phyloP scores from a whole-genome alignment of 2,888 invertebrate species.

The Charanyca ferruginea region DNA sequence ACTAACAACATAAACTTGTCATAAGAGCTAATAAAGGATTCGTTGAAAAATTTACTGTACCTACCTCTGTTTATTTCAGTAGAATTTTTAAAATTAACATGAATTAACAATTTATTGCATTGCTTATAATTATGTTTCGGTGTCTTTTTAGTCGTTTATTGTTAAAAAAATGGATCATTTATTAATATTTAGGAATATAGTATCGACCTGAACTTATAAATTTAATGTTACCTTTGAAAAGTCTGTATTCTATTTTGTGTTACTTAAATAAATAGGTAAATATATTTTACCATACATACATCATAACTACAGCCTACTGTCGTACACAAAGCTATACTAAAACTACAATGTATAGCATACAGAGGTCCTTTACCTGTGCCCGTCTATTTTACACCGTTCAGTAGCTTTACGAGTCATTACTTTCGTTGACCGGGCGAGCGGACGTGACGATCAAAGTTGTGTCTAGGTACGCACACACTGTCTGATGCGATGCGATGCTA shows the following conservation, averaged over 20 bases:
- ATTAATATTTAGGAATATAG: no score
- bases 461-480: slow-evolving; percentile 31
- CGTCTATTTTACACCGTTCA: slow-evolving; percentile 81
- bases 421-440: slow-evolving; percentile 84
- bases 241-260: no score
- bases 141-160: no score
- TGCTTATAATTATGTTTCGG: no score
- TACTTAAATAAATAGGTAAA: no score
- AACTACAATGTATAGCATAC: slow-evolving; percentile 32
- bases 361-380: slow-evolving; percentile 74
- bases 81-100: no score
- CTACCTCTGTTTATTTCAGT: not conserved
- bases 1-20: not conserved
- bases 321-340: slow-evolving; percentile 38
- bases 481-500: slow-evolving; percentile 42
- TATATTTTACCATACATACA: no score
- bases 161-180: no score
- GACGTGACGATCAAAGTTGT: slow-evolving; percentile 77
- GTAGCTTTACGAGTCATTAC: slow-evolving; percentile 88
- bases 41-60: not conserved
- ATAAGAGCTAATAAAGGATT: not conserved
- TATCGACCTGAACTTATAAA: not conserved
- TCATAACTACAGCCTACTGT: slow-evolving; percentile 10
- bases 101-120: no score
- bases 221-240: not conserved